Conservation (phyloP, 1,140 invertebrate genomes). For the Oryzaephilus surinamensis region DNA sequence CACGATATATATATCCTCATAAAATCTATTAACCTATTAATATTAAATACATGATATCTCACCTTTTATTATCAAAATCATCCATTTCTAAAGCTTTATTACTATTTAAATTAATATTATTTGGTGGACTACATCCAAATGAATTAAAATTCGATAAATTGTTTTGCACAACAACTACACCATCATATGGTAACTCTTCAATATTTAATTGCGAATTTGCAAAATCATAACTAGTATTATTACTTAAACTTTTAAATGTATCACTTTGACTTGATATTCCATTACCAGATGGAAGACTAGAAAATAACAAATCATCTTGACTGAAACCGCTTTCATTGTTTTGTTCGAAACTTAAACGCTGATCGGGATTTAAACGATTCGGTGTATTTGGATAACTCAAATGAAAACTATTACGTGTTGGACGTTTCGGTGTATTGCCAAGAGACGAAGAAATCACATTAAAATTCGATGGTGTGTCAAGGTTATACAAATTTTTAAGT, state of each 20-base stretch:
- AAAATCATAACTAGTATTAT: slow-evolving; percentile 19
- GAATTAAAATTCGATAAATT: slow-evolving; percentile 15
- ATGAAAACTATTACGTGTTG: too few relatives aligned
- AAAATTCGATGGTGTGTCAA: too few relatives aligned
- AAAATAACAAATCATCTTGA: slow-evolving; percentile 19
- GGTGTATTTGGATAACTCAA: too few relatives aligned
- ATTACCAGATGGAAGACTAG: slow-evolving; percentile 19
- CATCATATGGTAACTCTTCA: slow-evolving; percentile 23
- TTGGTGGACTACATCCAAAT: slow-evolving; percentile 21
- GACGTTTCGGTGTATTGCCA: too few relatives aligned
- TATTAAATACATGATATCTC: too few relatives aligned
- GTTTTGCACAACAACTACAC: slow-evolving; percentile 3
- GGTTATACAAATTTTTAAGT: slow-evolving; percentile 32
- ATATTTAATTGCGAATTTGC: slow-evolving; percentile 24
- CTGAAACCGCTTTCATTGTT: not conserved
- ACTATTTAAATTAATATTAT: slow-evolving; percentile 11
- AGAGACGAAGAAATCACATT: too few relatives aligned
- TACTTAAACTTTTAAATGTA: slow-evolving; percentile 22
- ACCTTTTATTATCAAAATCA: slow-evolving; percentile 22
- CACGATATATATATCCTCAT: too few relatives aligned
- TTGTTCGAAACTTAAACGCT: too few relatives aligned
- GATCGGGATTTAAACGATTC: too few relatives aligned
- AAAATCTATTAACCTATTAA: too few relatives aligned
- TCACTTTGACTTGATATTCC: slow-evolving; percentile 11
- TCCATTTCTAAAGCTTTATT: slow-evolving; percentile 21